Base-by-base conservation (phyloP, 2,888 invertebrate species). In the Rhopalosiphum nymphaeae region DNA sequence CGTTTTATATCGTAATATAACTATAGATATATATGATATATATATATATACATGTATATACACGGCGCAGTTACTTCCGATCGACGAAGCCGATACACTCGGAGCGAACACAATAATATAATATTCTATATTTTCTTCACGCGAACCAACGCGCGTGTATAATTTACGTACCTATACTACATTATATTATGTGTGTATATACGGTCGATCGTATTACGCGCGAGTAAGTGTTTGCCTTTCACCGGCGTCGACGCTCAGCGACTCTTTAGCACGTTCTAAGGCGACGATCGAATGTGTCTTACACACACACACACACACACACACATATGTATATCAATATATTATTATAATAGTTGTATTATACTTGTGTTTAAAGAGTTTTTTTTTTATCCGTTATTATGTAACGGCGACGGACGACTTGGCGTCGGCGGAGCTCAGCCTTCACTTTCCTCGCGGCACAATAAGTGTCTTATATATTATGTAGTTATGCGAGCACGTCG, bases 391-490 rank as follows among this genome's bases (percentile, higher is more conserved):
- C 10, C 46, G 46, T 49, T 49, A n/a, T 49, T 49, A n/a, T 87
- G n/a, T 16, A 26, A 29, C 46, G 46, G n/a, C 44, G 57, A 44
- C 44, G 85, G 85, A 26, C 85, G 85, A 85, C 42, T 44, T 67
- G 29, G n/a, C 46, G 56, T 25, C 42, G 29, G 44, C 7, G 42
- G 13, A 29, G 29, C 57, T 89, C 57, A 61, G 57, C 89, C 26
- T 89, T 89, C 89, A 89, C 89, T 89, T 89, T 89, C 57, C 89
- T 89, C 53, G 53, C 13, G 42, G 13, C 57, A 57, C 88, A 89
- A 89, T 44, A 56, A 44, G 89, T 89, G 57, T 44, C 46, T 29
- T 78, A 29, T 3, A 67, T 36, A 67, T 36, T n/a, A 1, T 61
- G 3, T n/a, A 53, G 67, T 67, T n/a, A 78, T 36, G 78, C 78